Percentiles rank a stretch among this genome's conserved stretches.
These are phyloP conservation scores for Tetanocera ferruginea DNA, from an alignment of 2,888 invertebrate species.

Conservation along the genomic window DNA sequence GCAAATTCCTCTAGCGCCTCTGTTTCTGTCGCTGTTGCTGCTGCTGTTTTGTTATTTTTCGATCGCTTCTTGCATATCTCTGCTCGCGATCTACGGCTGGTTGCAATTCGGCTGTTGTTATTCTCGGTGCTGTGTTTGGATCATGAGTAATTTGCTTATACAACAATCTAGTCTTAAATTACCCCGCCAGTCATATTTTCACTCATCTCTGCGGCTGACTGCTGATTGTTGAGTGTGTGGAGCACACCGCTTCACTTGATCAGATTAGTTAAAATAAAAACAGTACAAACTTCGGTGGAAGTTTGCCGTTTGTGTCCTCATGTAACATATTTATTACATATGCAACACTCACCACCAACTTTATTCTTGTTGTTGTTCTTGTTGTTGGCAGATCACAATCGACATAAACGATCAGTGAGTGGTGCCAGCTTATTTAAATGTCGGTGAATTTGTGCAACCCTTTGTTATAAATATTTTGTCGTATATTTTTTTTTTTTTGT, in stretches of 20 bases:
- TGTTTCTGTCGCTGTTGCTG: not conserved
- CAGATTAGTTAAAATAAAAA: slow-evolving; percentile 8
- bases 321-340: slow-evolving; percentile 33
- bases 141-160: slow-evolving; percentile 48
- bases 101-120: not conserved
- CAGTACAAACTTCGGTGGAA: not conserved
- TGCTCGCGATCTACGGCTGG: slow-evolving; percentile 13
- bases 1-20: not conserved
- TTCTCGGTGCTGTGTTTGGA: slow-evolving; percentile 30
- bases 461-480: not conserved
- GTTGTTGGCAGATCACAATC: not conserved
- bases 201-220: slow-evolving; percentile 3
- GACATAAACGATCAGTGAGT: not conserved
- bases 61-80: slow-evolving; percentile 17
- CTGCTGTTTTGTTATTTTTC: slow-evolving; percentile 7
- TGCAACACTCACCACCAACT: not conserved
- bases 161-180: slow-evolving; percentile 51
- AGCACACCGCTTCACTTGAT: slow-evolving; percentile 2
- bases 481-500: not conserved
- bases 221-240: not conserved
- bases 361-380: not conserved
- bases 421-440: slow-evolving; percentile 4
- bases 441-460: not conserved
- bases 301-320: slow-evolving; percentile 13
- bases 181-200: slow-evolving; percentile 22